Evolutionary conservation across 1,140 invertebrate genomes (phyloP), one percentile per base, ranked within the genome.

Genomic region (Heliconius melpomene): DNA sequence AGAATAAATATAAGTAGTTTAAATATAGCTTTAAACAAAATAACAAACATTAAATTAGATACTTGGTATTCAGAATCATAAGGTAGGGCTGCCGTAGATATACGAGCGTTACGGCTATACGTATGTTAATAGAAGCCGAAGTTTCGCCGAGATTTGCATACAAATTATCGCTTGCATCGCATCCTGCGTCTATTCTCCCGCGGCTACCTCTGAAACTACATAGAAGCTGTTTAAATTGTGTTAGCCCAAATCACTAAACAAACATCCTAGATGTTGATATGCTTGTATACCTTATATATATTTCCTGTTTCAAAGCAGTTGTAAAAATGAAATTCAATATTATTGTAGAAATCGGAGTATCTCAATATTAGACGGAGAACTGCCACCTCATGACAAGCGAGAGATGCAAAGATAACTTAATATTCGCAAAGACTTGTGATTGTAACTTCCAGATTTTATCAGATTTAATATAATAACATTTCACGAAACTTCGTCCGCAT

Each of bases 91-190:
- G 40, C 76, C 46, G 40, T 40, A 78, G 75, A 82, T 80, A 79
- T 78, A 79, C 74, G 78, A 78, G 73, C 75, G 66, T 54, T 75
- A 76, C 80, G 70, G 79, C 74, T 72, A 80, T 80, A 80, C 84
- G 82, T 82, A 81, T 87, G 81, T 78, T 85, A 83, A 82, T 84
- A 71, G 78, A 78, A 85, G 83, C 82, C 79, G 75, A 83, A 85
- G 82, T 85, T 83, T 78, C 77, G 26, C 52, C 83, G 50, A 73
- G 82, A 84, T 85, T 85, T 85, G 82, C 82, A 85, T 84, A 82
- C 82, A 82, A 85, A 85, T 83, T 75, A 80, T 84, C 52, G 83
- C 80, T 75, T 81, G 79, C 76, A 81, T 71, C 57, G 70, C 79
- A 72, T 74, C 74, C 74, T 76, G 36, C 52, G 71, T 76, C 66